Conservation (phyloP, 92 coral and sea anemone species). For the Zoanthus solanderi region DNA sequence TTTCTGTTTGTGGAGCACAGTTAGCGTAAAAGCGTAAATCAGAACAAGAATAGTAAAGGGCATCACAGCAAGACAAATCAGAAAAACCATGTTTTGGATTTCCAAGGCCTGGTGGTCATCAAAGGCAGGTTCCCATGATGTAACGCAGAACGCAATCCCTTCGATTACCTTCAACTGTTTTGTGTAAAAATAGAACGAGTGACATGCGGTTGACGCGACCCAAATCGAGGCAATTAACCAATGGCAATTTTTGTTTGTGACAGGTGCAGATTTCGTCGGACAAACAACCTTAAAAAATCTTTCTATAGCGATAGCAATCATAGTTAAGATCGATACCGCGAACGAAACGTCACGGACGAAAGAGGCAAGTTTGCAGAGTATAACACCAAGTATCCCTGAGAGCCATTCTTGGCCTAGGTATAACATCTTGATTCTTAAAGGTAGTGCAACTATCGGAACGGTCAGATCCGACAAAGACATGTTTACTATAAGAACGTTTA, state of each 20-base stretch:
- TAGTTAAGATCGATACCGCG: slow-evolving; percentile 15
- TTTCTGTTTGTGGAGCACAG: not conserved
- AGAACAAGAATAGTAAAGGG: slow-evolving; percentile 11
- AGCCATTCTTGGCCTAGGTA: slow-evolving; percentile 27
- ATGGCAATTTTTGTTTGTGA: slow-evolving; percentile 29
- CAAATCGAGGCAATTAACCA: slow-evolving; percentile 20
- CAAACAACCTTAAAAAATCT: slow-evolving; percentile 17
- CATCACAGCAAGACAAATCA: slow-evolving; percentile 17
- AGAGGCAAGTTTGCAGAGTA: slow-evolving; percentile 10
- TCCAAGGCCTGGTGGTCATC: slow-evolving; percentile 16
- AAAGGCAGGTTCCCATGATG: slow-evolving; percentile 11
- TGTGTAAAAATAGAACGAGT: slow-evolving; percentile 24
- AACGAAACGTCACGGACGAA: slow-evolving; percentile 12
- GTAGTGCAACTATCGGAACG: slow-evolving; percentile 12
- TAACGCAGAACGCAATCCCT: not conserved
- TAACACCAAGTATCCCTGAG: slow-evolving; percentile 11
- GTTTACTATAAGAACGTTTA: slow-evolving; percentile 19
- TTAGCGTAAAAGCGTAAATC: not conserved
- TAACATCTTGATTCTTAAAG: not conserved
- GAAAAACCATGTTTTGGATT: slow-evolving; percentile 15
- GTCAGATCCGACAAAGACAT: slow-evolving; percentile 27
- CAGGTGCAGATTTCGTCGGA: slow-evolving; percentile 5
- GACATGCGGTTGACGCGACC: slow-evolving; percentile 25
- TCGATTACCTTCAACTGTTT: slow-evolving; percentile 9
- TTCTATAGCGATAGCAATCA: slow-evolving; percentile 10